Conservation (phyloP, 2,888 invertebrate genomes). For the Zygogramma bicolorata region DNA sequence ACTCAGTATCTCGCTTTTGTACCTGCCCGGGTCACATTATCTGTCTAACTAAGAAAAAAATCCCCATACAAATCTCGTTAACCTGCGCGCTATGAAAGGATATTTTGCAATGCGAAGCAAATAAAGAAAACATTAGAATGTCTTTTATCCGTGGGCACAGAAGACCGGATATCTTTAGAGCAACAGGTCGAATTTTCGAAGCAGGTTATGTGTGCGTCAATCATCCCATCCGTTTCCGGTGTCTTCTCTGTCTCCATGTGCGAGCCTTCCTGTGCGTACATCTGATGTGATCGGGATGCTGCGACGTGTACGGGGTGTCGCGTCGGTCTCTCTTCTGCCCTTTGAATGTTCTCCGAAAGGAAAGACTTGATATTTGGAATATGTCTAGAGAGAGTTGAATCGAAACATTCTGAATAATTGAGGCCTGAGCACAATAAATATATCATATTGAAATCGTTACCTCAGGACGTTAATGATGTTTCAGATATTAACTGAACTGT, state of each 20-base stretch:
- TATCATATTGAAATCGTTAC: too few relatives aligned
- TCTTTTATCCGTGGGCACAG: slow-evolving; percentile 45
- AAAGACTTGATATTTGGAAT: too few relatives aligned
- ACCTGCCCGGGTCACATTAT: slow-evolving; percentile 13
- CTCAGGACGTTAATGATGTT: too few relatives aligned
- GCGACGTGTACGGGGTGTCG: too few relatives aligned
- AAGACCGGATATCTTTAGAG: slow-evolving; percentile 50
- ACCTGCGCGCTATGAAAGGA: slow-evolving; percentile 40
- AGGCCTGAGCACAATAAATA: too few relatives aligned
- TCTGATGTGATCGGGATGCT: slow-evolving; percentile 3
- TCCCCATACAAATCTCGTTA: slow-evolving; percentile 35
- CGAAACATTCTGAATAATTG: too few relatives aligned
- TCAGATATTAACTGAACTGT: too few relatives aligned
- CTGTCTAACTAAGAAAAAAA: slow-evolving; percentile 28
- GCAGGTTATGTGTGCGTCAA: slow-evolving; percentile 37
- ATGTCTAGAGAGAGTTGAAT: too few relatives aligned
- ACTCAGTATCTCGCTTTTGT: background rate
- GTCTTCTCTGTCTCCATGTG: slow-evolving; percentile 22
- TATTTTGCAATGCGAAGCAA: slow-evolving; percentile 47
- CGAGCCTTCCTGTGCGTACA: slow-evolving; percentile 2
- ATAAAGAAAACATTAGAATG: slow-evolving; percentile 43
- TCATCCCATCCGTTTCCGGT: slow-evolving; percentile 24
- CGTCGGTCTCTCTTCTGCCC: too few relatives aligned
- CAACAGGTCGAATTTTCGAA: slow-evolving; percentile 53
- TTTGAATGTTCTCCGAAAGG: too few relatives aligned